A percentile compares a stretch with the other conserved stretches of the same genome.
Evolutionary conservation across 2,113 vertebrate species (phyloP).

Genomic region (Scolopax mira): DNA sequence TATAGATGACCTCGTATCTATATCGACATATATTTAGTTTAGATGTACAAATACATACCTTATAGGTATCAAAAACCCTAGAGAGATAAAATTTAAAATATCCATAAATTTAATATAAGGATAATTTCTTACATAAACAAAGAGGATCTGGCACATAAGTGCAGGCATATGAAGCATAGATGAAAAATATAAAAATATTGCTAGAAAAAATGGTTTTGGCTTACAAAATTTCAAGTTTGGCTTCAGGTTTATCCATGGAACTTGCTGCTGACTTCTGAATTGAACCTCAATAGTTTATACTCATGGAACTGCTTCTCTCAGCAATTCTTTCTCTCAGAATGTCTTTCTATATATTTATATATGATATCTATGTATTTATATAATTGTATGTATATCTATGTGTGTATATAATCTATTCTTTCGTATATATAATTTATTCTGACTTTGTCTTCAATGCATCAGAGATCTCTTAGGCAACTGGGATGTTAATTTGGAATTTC

Average conservation of each 20-base stretch:
- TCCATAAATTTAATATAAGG: rapidly evolving
- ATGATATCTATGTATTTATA: background rate
- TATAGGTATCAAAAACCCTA: background rate
- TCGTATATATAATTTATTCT: background rate
- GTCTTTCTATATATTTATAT: background rate
- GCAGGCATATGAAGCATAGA: background rate
- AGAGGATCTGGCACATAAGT: background rate
- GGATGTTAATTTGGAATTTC: background rate
- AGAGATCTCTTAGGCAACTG: background rate
- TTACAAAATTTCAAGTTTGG: background rate
- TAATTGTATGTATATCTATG: rapidly evolving
- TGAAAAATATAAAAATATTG: background rate
- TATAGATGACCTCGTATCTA: too few species aligned
- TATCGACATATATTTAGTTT: background rate
- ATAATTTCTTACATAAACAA: background rate
- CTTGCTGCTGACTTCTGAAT: background rate
- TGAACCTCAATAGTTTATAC: background rate
- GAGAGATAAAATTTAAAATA: background rate
- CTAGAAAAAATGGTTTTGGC: background rate
- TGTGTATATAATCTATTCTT: background rate
- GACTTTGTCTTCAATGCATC: background rate
- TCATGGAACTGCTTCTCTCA: background rate
- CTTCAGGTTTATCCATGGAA: background rate
- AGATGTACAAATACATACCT: background rate
- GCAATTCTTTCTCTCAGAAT: background rate